Base-by-base conservation (phyloP, 1,140 invertebrate genomes). In the Caenorhabditis tropicalis region DNA sequence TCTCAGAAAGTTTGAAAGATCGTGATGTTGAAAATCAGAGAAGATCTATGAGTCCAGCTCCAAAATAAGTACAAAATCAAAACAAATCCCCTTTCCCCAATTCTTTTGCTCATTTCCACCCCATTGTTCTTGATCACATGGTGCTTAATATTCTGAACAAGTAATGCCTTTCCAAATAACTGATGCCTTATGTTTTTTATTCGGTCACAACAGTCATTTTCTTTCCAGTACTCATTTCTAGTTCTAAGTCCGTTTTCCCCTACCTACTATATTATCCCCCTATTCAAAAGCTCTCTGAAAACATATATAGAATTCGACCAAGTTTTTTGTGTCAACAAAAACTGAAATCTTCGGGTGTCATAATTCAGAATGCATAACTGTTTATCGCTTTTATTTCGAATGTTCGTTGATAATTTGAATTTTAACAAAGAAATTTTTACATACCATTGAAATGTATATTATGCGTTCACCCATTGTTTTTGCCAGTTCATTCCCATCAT, bases 1-100 rank as follows among this genome's bases (percentile, higher is more conserved):
- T 91, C 48, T 88, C 86, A 58, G 90, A 91, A 82, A 90, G 89
- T 80, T 82, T 91, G 36, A 91, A 91, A 84, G 84, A 85, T 39
- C 80, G 84, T 7, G 84, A 85, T 51, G 58, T 56, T 15, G 82
- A 83, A 39, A 74, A 43, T 53, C 51, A 81, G 7, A 81, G 79
- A 81, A 51, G 79, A 81, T 81, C 79, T 16, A 81, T 81, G 79
- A 81, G 79, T 56, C 79, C 79, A 29, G 79, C 15, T 10, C 79
- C 79, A n/a, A 81, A 53, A 39, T 56, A 51, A 58, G 16, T 12
- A 81, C 6, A 19, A 16, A 39, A 19, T n/a, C 79, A 49, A 31
- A 29, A 19, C 21, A 51, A 4, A 21, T 5, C 3, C 9, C 21
- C 24, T 43, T 36, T 43, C 21, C 65, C 65, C 33, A 43, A 74